Evolutionary conservation across 2,797 vertebrate species (phyloP).

Genomic region (Enteromius fasciolatus): DNA sequence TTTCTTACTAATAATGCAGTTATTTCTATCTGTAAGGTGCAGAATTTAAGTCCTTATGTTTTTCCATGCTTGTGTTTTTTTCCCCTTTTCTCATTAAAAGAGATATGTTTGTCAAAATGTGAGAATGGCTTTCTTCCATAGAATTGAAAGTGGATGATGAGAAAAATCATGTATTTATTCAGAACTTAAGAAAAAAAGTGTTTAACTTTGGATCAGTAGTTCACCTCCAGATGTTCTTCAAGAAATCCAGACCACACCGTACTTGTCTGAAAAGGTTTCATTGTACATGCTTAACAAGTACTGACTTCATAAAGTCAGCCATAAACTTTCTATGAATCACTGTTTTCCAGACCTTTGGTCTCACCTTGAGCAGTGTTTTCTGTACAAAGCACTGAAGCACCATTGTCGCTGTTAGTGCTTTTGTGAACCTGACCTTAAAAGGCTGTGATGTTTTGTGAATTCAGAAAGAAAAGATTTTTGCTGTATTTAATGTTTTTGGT

Average conservation of each 20-base stretch:
- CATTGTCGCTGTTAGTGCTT: background rate
- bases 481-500: background rate
- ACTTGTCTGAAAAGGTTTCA: background rate
- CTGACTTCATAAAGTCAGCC: slow-evolving; percentile 12
- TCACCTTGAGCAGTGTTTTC: slow-evolving; percentile 7
- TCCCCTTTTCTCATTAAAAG: background rate
- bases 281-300: background rate
- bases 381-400: background rate
- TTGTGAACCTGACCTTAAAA: slow-evolving; percentile 10
- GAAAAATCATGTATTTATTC: background rate
- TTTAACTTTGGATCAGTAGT: background rate
- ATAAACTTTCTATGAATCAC: background rate
- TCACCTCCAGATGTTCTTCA: slow-evolving; percentile 20
- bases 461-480: background rate
- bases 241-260: background rate
- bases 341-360: background rate
- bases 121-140: background rate
- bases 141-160: background rate
- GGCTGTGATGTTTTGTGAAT: background rate
- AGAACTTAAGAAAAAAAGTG: background rate
- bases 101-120: background rate
- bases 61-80: background rate
- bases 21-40: background rate
- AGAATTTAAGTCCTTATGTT: background rate
- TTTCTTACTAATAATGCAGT: background rate